Evolutionary conservation across 2,113 vertebrate species (phyloP).

Genomic region (Dromas ardeola): DNA sequence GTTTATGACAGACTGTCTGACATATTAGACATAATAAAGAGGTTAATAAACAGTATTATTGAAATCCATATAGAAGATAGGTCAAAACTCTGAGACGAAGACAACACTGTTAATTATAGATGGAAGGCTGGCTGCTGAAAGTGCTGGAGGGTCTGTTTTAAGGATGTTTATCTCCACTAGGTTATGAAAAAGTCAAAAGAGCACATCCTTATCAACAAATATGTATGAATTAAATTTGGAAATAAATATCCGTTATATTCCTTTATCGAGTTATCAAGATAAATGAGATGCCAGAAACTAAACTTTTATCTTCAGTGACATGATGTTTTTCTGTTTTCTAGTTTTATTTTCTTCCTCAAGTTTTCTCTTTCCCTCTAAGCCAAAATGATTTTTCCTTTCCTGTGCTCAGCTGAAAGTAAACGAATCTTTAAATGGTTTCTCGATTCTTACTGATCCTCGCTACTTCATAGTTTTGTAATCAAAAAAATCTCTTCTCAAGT

Average conservation of each 20-base stretch:
- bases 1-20: slow-evolving; percentile 27
- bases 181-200: slow-evolving; percentile 27
- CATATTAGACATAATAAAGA: slow-evolving; percentile 4
- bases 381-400: slow-evolving; percentile 1
- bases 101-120: slow-evolving; percentile 6
- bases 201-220: neutral
- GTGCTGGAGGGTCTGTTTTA: slow-evolving; percentile 29
- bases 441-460: neutral
- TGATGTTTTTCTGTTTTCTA: slow-evolving; percentile 1
- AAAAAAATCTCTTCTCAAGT: neutral
- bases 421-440: neutral
- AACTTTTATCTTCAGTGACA: slow-evolving; percentile 8
- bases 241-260: neutral
- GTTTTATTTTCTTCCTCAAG: neutral
- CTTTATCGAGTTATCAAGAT: neutral
- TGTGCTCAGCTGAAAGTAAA: slow-evolving; percentile 16
- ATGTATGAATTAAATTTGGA: slow-evolving; percentile 19
- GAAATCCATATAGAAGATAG: neutral
- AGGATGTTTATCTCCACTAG: slow-evolving; percentile 14
- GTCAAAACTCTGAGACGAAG: neutral
- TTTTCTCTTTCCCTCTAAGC: slow-evolving; percentile 6
- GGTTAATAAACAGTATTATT: neutral
- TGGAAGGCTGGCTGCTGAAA: slow-evolving; percentile 8
- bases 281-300: slow-evolving; percentile 16
- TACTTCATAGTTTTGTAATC: neutral